These are phyloP conservation scores for Steinernema scapterisci DNA, from an alignment of 2,888 invertebrate genomes.

Conservation along the genomic window DNA sequence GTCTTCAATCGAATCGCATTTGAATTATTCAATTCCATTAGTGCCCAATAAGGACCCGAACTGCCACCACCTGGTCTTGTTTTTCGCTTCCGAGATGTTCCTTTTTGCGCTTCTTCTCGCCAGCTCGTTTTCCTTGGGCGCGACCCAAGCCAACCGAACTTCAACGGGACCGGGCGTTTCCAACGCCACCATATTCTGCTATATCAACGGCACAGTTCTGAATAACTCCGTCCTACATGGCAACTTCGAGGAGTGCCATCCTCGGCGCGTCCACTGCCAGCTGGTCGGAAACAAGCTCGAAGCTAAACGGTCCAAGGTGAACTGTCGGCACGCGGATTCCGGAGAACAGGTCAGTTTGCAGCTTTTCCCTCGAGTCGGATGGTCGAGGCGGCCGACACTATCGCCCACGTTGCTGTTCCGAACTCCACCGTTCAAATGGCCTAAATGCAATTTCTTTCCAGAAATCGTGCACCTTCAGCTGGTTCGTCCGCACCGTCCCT, in stretches of 20 bases:
- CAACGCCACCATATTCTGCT: slow-evolving; percentile 22
- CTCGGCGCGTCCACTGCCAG: neutral
- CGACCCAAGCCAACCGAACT: neutral
- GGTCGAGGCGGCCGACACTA: too few relatives aligned
- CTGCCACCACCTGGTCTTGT: too few relatives aligned
- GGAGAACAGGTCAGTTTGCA: neutral
- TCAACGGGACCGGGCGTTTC: neutral
- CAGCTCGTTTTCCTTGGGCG: too few relatives aligned
- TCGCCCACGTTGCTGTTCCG: too few relatives aligned
- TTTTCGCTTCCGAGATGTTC: too few relatives aligned
- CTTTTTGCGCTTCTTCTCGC: neutral
- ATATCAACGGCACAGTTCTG: neutral
- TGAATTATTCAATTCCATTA: neutral
- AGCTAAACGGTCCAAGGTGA: neutral
- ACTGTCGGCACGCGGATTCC: neutral
- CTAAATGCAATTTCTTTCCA: too few relatives aligned
- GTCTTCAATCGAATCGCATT: neutral
- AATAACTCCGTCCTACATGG: neutral
- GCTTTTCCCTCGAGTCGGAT: too few relatives aligned
- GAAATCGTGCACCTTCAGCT: neutral
- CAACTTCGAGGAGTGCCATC: neutral
- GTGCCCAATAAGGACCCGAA: neutral
- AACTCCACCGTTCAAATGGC: too few relatives aligned
- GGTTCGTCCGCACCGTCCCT: neutral
- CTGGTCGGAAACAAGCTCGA: neutral